These are phyloP conservation scores for Dendroctonus valens DNA, from an alignment of 1,140 invertebrate species.

Conservation along the genomic window DNA sequence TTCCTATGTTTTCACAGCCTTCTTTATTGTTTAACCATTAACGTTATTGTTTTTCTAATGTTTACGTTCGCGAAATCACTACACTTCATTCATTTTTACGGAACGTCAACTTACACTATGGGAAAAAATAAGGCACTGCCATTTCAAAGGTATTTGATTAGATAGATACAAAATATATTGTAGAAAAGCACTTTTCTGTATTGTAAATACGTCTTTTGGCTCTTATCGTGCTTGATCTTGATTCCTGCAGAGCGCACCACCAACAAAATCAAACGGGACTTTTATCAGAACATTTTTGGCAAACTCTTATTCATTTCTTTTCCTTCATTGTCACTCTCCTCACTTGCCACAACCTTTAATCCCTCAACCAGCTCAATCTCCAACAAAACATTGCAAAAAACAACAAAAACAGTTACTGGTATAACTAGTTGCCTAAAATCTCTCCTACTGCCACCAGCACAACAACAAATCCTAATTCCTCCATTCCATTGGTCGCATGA, in stretches of 20 bases:
- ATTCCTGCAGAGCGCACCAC: slow-evolving; percentile 17
- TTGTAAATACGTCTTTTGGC: slow-evolving; percentile 30
- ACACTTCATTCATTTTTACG: slow-evolving; percentile 20
- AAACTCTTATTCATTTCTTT: not conserved
- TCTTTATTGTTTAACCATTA: slow-evolving; percentile 37
- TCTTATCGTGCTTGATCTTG: slow-evolving; percentile 35
- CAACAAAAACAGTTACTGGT: not conserved
- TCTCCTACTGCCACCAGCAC: not conserved
- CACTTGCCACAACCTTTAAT: not conserved
- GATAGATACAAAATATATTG: slow-evolving; percentile 12
- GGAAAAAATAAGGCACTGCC: slow-evolving; percentile 50
- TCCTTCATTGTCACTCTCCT: not conserved
- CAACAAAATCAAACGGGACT: slow-evolving; percentile 34
- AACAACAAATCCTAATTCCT: not conserved
- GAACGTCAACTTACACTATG: slow-evolving; percentile 31
- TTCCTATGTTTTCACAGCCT: slow-evolving; percentile 42
- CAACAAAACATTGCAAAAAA: slow-evolving; percentile 2
- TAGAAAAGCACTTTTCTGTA: slow-evolving; percentile 34
- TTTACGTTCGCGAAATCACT: slow-evolving; percentile 33
- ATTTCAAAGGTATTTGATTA: slow-evolving; percentile 36
- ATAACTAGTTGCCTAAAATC: slow-evolving; percentile 8
- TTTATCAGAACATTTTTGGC: slow-evolving; percentile 3
- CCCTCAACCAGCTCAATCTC: not conserved
- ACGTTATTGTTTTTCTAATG: slow-evolving; percentile 33
- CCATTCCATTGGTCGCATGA: slow-evolving; percentile 3